phyloP scores from a whole-genome alignment of 2,888 invertebrate genomes.

The Rhyacophila evoluta region DNA sequence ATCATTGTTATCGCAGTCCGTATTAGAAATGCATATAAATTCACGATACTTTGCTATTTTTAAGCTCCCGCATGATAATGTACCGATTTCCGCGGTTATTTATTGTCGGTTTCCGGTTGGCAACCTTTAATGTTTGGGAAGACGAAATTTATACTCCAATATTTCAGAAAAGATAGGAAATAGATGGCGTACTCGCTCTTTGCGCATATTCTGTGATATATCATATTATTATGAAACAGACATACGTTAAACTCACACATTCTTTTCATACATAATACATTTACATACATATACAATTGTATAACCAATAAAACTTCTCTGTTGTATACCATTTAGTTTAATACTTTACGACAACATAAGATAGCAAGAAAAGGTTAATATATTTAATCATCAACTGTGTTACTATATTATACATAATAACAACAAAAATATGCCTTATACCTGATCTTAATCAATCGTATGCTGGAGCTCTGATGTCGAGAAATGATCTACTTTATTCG shows the following conservation, averaged over 20 bases:
- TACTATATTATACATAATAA: no score
- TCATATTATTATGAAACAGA: neutral
- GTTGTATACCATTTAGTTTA: no score
- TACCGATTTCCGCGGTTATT: conserved; percentile 37
- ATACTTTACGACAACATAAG: no score
- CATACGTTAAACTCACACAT: neutral
- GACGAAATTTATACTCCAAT: conserved; percentile 48
- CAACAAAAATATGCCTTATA: no score
- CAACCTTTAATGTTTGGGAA: conserved; percentile 48
- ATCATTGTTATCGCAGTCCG: neutral
- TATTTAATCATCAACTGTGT: no score
- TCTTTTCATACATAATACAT: neutral
- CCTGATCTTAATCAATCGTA: no score
- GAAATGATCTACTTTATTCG: no score
- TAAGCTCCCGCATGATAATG: conserved; percentile 39
- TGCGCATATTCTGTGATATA: conserved; percentile 20
- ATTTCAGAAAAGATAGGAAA: conserved; percentile 48
- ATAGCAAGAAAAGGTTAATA: no score
- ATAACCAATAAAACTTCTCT: no score
- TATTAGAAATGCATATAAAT: conserved; percentile 17
- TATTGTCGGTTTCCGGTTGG: conserved; percentile 48
- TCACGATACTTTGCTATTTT: neutral
- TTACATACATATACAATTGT: no score
- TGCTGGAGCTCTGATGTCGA: no score
- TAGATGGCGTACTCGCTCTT: conserved; percentile 32